These are phyloP conservation scores for Oncorhynchus tshawytscha DNA, from an alignment of 2,113 vertebrate genomes.

Conservation along the genomic window DNA sequence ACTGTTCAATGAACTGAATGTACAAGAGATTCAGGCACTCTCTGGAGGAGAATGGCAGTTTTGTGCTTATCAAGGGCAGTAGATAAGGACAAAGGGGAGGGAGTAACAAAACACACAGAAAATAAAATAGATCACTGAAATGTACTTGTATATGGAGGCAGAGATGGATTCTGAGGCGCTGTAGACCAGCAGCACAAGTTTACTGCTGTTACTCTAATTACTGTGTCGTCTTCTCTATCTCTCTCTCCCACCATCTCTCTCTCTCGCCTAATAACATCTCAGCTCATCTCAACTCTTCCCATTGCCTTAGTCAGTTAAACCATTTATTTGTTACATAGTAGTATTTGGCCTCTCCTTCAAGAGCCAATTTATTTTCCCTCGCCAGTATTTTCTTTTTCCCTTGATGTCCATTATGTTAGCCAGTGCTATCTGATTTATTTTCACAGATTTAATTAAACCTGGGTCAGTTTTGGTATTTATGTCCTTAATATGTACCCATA, in stretches of 20 bases:
- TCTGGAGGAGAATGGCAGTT: too few species aligned
- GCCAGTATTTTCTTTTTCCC: too few species aligned
- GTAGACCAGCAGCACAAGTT: neutral
- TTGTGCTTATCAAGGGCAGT: neutral
- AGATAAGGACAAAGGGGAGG: neutral
- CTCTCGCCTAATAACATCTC: constrained; percentile 5
- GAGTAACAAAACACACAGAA: too few species aligned
- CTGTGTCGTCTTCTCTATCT: neutral
- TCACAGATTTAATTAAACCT: constrained; percentile 24
- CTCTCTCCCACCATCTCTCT: neutral
- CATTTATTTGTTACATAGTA: constrained; percentile 12
- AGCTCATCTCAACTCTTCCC: neutral
- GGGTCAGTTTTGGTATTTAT: constrained; percentile 11
- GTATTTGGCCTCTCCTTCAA: neutral
- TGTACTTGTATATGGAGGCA: neutral
- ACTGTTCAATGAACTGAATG: too few species aligned
- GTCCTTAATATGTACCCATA: neutral
- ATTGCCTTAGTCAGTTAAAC: constrained; percentile 3
- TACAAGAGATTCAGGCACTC: too few species aligned
- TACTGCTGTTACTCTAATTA: neutral
- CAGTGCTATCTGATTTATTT: neutral
- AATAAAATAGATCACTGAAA: too few species aligned
- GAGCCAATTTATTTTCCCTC: neutral
- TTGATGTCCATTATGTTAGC: neutral
- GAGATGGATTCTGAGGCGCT: neutral